phyloP scores from a whole-genome alignment of 2,113 vertebrate genomes.

The Leptobrachium leishanense region DNA sequence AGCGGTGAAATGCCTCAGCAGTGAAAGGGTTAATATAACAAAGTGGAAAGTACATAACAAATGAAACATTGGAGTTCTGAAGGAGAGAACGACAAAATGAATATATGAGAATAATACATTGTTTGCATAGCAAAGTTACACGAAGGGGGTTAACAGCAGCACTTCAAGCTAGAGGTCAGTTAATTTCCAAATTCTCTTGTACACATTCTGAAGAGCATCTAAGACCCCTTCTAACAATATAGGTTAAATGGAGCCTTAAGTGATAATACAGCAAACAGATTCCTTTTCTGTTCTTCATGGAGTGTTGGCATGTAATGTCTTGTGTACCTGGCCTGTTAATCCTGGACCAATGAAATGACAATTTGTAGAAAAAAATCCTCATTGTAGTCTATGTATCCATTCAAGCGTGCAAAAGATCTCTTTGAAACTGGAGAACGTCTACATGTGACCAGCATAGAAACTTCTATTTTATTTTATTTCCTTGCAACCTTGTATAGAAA shows the following conservation, averaged over 20 bases:
- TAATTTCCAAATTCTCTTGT: not conserved
- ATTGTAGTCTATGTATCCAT: conserved; percentile 20
- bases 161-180: not conserved
- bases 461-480: not conserved
- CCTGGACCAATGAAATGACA: conserved; percentile 9
- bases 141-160: too few species aligned
- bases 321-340: conserved; percentile 19
- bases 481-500: conserved; percentile 11
- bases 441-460: not conserved
- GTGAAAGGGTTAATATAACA: too few species aligned
- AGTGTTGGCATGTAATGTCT: not conserved
- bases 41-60: too few species aligned
- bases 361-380: not conserved
- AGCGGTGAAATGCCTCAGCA: too few species aligned
- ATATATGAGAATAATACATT: too few species aligned
- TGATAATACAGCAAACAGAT: not conserved
- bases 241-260: conserved; percentile 15
- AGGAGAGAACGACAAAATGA: too few species aligned
- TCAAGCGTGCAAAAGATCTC: conserved; percentile 16
- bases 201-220: not conserved
- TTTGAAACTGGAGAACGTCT: not conserved
- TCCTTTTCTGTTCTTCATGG: not conserved
- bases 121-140: too few species aligned
- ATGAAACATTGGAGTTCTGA: too few species aligned
- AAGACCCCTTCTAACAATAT: not conserved